Conservation (phyloP, 2,797 vertebrate genomes). For the Propithecus perrieri region DNA sequence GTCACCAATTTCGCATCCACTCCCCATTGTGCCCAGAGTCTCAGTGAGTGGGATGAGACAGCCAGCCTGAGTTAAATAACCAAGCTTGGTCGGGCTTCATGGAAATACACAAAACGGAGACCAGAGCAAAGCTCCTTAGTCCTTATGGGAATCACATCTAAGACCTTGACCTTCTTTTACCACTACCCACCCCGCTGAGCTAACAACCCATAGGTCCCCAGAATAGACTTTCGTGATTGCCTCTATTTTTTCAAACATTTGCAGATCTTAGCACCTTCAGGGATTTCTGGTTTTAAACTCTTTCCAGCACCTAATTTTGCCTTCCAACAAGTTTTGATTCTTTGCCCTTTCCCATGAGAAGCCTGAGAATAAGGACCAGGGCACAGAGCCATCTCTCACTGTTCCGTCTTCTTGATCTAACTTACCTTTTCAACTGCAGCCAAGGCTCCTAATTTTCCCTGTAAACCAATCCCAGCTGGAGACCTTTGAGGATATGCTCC, state of each 20-base stretch:
- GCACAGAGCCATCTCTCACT: not conserved
- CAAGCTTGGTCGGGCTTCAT: not conserved
- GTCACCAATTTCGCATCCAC: not conserved
- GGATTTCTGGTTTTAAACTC: not conserved
- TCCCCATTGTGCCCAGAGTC: not conserved
- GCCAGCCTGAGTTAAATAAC: not conserved
- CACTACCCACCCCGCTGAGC: not conserved
- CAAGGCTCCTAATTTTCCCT: not conserved
- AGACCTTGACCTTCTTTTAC: not conserved
- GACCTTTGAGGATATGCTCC: not conserved
- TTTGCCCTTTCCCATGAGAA: conserved; percentile 2
- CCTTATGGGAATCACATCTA: not conserved
- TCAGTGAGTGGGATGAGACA: not conserved
- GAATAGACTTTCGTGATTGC: not conserved
- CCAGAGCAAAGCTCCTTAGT: not conserved
- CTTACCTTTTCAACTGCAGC: conserved; percentile 6
- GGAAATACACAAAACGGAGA: not conserved
- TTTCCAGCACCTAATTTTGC: conserved; percentile 1
- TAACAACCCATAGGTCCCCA: not conserved
- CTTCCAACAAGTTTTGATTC: conserved; percentile 29
- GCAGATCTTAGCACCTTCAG: not conserved
- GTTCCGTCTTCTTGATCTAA: conserved; percentile 6
- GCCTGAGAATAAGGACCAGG: not conserved
- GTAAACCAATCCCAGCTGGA: not conserved
- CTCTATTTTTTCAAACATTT: conserved; percentile 34